Conservation (phyloP, 2,888 invertebrate species). For the Gibbula magus region DNA sequence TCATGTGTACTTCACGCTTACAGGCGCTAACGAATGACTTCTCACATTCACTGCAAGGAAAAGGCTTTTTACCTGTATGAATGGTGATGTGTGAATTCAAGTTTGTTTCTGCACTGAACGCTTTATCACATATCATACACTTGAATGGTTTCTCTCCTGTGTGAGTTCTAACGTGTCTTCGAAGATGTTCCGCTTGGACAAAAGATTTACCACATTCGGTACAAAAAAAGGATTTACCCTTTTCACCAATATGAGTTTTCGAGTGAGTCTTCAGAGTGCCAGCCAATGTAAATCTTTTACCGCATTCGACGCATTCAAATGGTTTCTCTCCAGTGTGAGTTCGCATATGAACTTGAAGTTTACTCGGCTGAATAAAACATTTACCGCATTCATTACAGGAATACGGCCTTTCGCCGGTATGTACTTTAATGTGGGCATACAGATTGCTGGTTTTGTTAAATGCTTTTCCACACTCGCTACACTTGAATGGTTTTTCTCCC, state of each 20-base stretch:
- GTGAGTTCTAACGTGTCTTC: conserved; percentile 17
- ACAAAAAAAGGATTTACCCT: neutral
- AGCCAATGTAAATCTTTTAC: neutral
- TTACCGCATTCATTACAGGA: conserved; percentile 25
- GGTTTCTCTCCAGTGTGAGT: conserved; percentile 22
- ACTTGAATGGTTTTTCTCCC: neutral
- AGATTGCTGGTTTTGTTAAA: neutral
- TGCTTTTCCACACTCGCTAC: neutral
- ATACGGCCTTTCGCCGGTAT: conserved; percentile 10
- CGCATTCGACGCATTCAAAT: neutral
- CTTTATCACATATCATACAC: neutral
- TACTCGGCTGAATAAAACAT: conserved; percentile 18
- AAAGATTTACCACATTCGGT: neutral
- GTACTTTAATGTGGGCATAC: conserved; percentile 13
- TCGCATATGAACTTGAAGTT: conserved; percentile 14
- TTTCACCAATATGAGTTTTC: neutral
- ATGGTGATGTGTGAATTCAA: neutral
- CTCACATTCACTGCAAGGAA: neutral
- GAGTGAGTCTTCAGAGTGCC: neutral
- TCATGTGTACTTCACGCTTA: neutral
- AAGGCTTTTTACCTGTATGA: neutral
- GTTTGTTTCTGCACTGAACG: neutral
- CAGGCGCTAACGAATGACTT: neutral
- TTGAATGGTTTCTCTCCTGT: neutral
- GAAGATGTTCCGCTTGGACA: neutral